These are phyloP conservation scores for Belgica antarctica DNA, from an alignment of 2,888 invertebrate genomes.

Conservation along the genomic window DNA sequence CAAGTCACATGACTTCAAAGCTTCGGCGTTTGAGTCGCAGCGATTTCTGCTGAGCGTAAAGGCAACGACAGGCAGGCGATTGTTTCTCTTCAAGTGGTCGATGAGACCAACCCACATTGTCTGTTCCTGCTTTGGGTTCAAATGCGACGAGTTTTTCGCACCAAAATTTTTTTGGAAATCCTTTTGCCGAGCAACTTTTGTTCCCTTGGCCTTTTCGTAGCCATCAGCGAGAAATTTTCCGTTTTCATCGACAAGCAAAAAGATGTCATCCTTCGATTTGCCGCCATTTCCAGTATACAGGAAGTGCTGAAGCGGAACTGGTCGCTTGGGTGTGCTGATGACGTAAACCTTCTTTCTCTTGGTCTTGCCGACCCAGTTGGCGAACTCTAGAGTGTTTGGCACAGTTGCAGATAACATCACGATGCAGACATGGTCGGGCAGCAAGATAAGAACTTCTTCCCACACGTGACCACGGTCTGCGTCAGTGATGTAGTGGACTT, in stretches of 20 bases:
- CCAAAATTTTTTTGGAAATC: conserved; percentile 41
- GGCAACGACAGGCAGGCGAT: conserved; percentile 89
- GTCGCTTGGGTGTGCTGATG: conserved; percentile 87
- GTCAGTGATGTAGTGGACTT: conserved; percentile 99
- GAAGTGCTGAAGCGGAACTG: conserved; percentile 93
- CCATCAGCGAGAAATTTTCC: conserved; percentile 67
- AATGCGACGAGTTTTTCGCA: conserved; percentile 46
- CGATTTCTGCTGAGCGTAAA: conserved; percentile 81
- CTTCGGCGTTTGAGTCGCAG: conserved; percentile 62
- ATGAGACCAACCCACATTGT: conserved; percentile 80
- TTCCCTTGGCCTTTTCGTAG: conserved; percentile 60
- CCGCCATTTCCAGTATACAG: conserved; percentile 79
- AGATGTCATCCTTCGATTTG: conserved; percentile 72
- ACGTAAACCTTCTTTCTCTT: conserved; percentile 88
- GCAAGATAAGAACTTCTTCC: conserved; percentile 96
- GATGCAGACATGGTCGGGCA: conserved; percentile 92
- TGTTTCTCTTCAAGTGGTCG: conserved; percentile 74
- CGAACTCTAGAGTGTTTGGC: conserved; percentile 94
- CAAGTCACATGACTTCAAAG: conserved; percentile 68
- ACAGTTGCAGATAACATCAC: conserved; percentile 98
- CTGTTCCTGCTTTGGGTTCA: conserved; percentile 70
- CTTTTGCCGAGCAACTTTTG: conserved; percentile 51
- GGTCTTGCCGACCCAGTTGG: conserved; percentile 86
- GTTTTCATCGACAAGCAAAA: conserved; percentile 74
- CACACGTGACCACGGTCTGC: conserved; percentile 97